Evolutionary conservation across 2,888 invertebrate genomes (phyloP).

Genomic region (Lamproptera curius): DNA sequence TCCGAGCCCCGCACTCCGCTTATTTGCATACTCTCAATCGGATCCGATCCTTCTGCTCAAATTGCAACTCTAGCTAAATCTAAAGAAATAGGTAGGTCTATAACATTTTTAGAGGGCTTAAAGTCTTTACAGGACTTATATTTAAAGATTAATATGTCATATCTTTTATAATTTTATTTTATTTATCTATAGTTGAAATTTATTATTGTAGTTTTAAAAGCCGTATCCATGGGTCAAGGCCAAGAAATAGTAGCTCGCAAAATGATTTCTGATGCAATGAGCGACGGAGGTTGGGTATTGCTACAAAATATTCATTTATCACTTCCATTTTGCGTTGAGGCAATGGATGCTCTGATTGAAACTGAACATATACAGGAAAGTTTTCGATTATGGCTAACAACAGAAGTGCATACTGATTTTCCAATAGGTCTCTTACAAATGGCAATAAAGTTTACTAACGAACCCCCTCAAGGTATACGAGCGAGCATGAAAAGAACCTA

Average conservation of each 20-base stretch:
- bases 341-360: constrained; percentile 92
- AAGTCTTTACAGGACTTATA: background rate
- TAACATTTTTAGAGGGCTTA: background rate
- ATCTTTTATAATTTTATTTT: background rate
- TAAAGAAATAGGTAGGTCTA: constrained; percentile 86
- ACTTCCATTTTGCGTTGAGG: constrained; percentile 94
- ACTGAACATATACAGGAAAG: constrained; percentile 88
- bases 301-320: constrained; percentile 98
- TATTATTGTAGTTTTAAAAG: constrained; percentile 80
- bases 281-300: constrained; percentile 93
- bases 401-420: constrained; percentile 95
- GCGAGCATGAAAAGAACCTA: constrained; percentile 97
- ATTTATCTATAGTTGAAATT: too few relatives aligned
- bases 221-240: constrained; percentile 98
- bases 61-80: constrained; percentile 91
- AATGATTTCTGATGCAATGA: constrained; percentile 89
- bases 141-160: too few relatives aligned
- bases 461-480: constrained; percentile 95
- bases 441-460: constrained; percentile 98
- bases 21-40: constrained; percentile 95
- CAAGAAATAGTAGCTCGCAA: constrained; percentile 92
- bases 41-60: constrained; percentile 98
- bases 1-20: constrained; percentile 93
- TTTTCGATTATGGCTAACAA: constrained; percentile 96
- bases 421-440: constrained; percentile 93